phyloP scores from a whole-genome alignment of 1,140 invertebrate species.

The Forficula auricularia region DNA sequence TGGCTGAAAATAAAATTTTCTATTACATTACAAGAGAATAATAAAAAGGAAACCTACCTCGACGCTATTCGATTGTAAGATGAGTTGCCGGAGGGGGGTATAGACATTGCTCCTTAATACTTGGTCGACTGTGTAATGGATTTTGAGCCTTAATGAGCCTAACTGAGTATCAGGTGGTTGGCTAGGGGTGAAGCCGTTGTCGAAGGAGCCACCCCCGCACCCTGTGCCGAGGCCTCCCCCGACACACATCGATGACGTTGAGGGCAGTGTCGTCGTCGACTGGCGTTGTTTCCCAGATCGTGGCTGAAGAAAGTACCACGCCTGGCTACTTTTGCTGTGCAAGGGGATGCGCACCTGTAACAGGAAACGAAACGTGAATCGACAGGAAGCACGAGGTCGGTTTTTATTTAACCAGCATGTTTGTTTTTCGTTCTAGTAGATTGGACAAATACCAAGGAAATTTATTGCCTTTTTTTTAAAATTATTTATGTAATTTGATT shows the following conservation, averaged over 20 bases:
- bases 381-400: not conserved
- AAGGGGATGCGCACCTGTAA: not conserved
- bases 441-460: too few species aligned
- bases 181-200: too few species aligned
- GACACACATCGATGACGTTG: conserved; percentile 5
- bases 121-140: conserved; percentile 75
- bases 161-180: conserved; percentile 33
- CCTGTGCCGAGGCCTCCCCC: not conserved
- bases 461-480: too few species aligned
- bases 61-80: conserved; percentile 52
- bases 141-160: conserved; percentile 64
- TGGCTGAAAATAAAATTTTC: too few species aligned
- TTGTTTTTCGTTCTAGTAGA: too few species aligned
- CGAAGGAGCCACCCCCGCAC: not conserved
- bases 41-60: too few species aligned
- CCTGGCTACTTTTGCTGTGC: too few species aligned
- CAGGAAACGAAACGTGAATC: not conserved
- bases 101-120: conserved; percentile 70
- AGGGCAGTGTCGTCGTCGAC: too few species aligned
- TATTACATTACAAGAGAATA: too few species aligned
- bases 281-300: conserved; percentile 5
- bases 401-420: too few species aligned
- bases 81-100: conserved; percentile 49
- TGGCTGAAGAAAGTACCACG: conserved; percentile 70
- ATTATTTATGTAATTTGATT: too few species aligned